Base-by-base conservation (phyloP, 2,888 invertebrate species). In the Globia sparganii region DNA sequence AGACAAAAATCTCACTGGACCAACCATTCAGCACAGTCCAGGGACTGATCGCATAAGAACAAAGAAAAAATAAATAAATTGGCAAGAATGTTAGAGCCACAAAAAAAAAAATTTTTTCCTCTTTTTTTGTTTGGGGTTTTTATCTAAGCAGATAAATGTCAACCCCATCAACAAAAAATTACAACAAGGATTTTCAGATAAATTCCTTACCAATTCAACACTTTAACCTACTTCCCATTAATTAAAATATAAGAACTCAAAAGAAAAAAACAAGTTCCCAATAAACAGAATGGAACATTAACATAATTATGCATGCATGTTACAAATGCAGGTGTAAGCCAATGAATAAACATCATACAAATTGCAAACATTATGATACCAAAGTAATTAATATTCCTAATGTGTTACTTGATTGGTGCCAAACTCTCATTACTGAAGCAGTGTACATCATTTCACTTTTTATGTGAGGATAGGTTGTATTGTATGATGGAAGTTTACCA, bases 321-420 rank as follows among this genome's bases (percentile, higher is more conserved):
- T 74, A 75, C 67, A 67, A 65, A 78, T 78, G 77, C 77, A 87
- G 76, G 84, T 81, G 87, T 86, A 76, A 84, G 72, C 58, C 71
- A 25, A 86, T 85, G 80, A 86, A 87, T 86, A 89, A 80, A 81
- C 78, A 87, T 83, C 58, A 80, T 77, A 75, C 86, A 83, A 78
- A 75, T 76, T 82, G 75, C 80, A 80, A 79, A 78, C 75, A 75
- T 85, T 86, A 81, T 78, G 67, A 78, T 73, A 74, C 31, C 67
- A 49, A 86, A 77, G 77, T 84, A 76, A 87, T 87, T 86, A 67
- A 67, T 83, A 87, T 87, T 87, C 82, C 18, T 65, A 58, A 53
- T 31, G 53, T 75, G 79, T 84, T 31, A 15, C 67, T 49, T 66
- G 68, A 79, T 67, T 5, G 82, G 77, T 84, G 86, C 80, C 87